Conservation (phyloP, 64 coral and sea anemone genomes). For the Hydrozoanthus tunicans region DNA sequence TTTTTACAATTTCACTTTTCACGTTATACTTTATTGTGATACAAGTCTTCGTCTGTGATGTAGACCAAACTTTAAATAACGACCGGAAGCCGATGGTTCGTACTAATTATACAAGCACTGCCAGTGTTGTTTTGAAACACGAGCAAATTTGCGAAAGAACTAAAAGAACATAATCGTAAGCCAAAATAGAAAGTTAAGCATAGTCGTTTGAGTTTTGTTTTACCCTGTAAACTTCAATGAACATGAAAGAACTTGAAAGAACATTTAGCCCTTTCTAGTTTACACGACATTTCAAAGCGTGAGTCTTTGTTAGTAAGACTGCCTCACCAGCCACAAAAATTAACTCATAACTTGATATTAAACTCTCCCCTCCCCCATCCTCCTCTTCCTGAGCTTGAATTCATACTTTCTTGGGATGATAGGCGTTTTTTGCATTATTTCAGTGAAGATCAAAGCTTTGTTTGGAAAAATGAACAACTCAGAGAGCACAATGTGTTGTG, state of each 20-base stretch:
- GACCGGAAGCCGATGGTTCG: constrained; percentile 14
- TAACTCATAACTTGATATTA: too few species aligned
- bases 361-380: too few species aligned
- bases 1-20: not conserved
- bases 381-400: too few species aligned
- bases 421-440: too few species aligned
- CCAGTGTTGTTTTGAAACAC: constrained; percentile 7
- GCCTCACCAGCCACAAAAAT: not conserved
- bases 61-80: not conserved
- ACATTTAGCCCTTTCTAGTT: too few species aligned
- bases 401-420: too few species aligned
- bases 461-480: too few species aligned
- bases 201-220: not conserved
- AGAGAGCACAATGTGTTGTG: too few species aligned
- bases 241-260: too few species aligned
- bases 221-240: not conserved
- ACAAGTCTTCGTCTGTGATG: not conserved
- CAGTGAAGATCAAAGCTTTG: too few species aligned
- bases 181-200: not conserved
- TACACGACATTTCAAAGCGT: too few species aligned
- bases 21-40: not conserved
- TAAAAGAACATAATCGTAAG: not conserved
- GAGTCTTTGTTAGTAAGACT: not conserved
- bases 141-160: not conserved
- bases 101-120: not conserved